phyloP scores from a whole-genome alignment of 2,797 vertebrate species.

The Ctenosaura bakeri region DNA sequence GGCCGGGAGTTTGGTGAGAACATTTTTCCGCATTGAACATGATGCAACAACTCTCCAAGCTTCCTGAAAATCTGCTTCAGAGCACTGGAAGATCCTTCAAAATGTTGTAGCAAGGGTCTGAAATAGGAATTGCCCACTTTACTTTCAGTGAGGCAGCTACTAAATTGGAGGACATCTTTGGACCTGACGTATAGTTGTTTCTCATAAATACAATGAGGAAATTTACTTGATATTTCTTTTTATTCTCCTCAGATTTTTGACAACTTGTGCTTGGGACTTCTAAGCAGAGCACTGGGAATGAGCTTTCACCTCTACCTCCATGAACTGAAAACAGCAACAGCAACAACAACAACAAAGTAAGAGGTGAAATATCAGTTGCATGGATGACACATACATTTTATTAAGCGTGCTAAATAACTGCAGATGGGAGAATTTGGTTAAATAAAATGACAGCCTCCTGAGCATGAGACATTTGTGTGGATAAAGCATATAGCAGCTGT shows the following conservation, averaged over 20 bases:
- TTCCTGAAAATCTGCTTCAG: neutral
- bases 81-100: neutral
- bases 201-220: neutral
- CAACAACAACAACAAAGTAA: slow-evolving; percentile 37
- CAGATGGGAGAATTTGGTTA: neutral
- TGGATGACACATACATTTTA: too few relatives aligned
- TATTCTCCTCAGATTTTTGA: slow-evolving; percentile 21
- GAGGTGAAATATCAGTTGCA: neutral
- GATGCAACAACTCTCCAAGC: neutral
- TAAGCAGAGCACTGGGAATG: neutral
- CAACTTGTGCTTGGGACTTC: neutral
- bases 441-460: neutral
- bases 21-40: neutral
- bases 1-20: neutral
- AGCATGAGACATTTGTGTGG: neutral
- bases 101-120: neutral
- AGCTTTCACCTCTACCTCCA: neutral
- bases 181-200: neutral
- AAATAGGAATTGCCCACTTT: neutral
- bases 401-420: neutral
- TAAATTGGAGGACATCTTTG: neutral
- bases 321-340: slow-evolving; percentile 25
- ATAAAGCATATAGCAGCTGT: neutral
- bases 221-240: slow-evolving; percentile 8
- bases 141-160: neutral